Evolutionary conservation across 2,888 invertebrate species (phyloP).

Genomic region (Polydrusus tereticollis): DNA sequence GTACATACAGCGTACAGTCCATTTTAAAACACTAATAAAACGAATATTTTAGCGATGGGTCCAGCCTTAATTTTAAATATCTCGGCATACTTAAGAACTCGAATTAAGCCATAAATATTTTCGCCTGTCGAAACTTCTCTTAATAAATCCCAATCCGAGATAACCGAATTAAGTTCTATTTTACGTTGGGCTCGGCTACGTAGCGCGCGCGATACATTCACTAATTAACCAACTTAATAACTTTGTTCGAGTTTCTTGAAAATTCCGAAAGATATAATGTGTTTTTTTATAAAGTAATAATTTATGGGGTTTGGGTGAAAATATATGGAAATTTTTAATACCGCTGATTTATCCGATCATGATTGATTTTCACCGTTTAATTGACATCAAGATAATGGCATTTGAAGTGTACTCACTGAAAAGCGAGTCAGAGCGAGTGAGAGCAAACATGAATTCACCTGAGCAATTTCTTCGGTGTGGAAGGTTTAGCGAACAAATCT

Average conservation of each 20-base stretch:
- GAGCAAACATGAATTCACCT: too few species aligned
- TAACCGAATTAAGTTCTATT: constrained; percentile 58
- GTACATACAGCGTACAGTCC: too few species aligned
- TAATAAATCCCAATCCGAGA: constrained; percentile 62
- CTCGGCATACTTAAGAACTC: constrained; percentile 61
- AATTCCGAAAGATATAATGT: constrained; percentile 32
- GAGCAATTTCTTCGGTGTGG: too few species aligned
- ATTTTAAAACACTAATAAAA: neutral
- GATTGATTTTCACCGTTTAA: too few species aligned
- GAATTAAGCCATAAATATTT: constrained; percentile 66
- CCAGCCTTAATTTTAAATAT: constrained; percentile 30
- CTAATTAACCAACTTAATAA: constrained; percentile 48
- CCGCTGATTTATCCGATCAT: too few species aligned
- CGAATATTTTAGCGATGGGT: neutral
- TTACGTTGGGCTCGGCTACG: constrained; percentile 37
- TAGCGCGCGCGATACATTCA: constrained; percentile 44
- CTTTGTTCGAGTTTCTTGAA: constrained; percentile 43
- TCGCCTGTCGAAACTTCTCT: constrained; percentile 63
- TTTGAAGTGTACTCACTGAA: too few species aligned
- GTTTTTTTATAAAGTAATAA: constrained; percentile 8
- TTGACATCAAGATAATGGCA: too few species aligned
- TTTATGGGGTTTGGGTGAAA: constrained; percentile 1
- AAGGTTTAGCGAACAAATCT: too few species aligned
- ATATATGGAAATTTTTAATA: too few species aligned
- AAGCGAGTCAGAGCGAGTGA: too few species aligned